Base-by-base conservation (phyloP, 2,113 vertebrate species). In the Sula dactylatra region DNA sequence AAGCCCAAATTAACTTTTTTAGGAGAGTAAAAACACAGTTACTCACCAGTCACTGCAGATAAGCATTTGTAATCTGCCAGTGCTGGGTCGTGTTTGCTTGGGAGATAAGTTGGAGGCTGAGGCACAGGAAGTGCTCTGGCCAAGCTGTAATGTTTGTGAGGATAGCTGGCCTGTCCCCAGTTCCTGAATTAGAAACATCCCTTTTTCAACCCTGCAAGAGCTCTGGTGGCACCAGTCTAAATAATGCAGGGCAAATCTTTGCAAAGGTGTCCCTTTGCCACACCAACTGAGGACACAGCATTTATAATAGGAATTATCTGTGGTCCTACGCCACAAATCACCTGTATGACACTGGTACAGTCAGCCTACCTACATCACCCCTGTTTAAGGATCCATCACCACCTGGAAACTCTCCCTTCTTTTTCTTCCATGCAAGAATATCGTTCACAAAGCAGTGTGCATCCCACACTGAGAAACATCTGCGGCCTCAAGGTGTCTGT, bases 91-190 rank as follows among this genome's bases (percentile, higher is more conserved):
- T 95, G 94, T 95, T 96, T 97, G 90, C 49, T 76, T 52, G 74
- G 58, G 78, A 96, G 96, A 97, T 97, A 97, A 97, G 58, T 11
- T 77, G 62, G 84, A 91, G 54, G 85, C 78, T 70, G 85, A 91
- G 84, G 71, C n/a, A 65, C 62, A 96, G 96, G 96, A 97, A 97
- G 64, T 54, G 56, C 66, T 88, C 45, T 45, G 92, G 74, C 82
- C 84, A 96, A 93, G 86, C 44, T 69, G 78, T 17, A 61, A 73
- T 70, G 74, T 77, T 94, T 82, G 78, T 66, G 71, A 92, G 54
- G 74, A 77, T 88, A 78, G 87, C 82, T 96, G 82, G 54, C 70
- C 36, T 82, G 44, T 36, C 54, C 82, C 78, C 44, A 85, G 78
- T 83, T 94, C 90, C 90, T 85, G 58, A 88, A 88, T 91, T 95